These are phyloP conservation scores for Lethrus apterus DNA, from an alignment of 1,140 invertebrate species.

Conservation along the genomic window DNA sequence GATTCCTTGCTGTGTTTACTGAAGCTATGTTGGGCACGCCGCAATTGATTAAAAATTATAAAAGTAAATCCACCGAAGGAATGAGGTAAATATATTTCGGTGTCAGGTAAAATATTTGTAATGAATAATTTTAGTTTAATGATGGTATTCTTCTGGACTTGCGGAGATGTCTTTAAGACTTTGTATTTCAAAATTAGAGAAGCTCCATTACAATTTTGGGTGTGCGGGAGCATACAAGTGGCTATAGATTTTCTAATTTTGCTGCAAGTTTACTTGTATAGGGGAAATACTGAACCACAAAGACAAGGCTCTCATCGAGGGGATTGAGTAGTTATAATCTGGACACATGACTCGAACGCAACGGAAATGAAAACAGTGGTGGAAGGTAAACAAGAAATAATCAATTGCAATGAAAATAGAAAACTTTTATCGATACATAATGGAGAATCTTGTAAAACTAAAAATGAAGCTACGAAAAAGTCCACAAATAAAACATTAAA, in stretches of 20 bases:
- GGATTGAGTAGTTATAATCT: slow-evolving; percentile 49
- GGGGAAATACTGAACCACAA: slow-evolving; percentile 52
- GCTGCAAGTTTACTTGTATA: slow-evolving; percentile 56
- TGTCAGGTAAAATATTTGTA: slow-evolving; percentile 1
- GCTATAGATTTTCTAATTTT: slow-evolving; percentile 46
- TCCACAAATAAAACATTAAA: too few relatives aligned
- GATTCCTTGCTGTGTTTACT: slow-evolving; percentile 89
- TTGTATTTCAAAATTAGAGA: slow-evolving; percentile 86
- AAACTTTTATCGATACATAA: slow-evolving; percentile 1
- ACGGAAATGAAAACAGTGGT: slow-evolving; percentile 17
- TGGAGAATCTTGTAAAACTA: too few relatives aligned
- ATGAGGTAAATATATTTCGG: slow-evolving; percentile 72
- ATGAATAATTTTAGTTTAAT: slow-evolving; percentile 50
- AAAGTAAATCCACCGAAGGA: slow-evolving; percentile 86
- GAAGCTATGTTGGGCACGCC: slow-evolving; percentile 95
- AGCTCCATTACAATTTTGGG: slow-evolving; percentile 90
- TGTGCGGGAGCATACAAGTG: slow-evolving; percentile 92
- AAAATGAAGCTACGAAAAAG: too few relatives aligned
- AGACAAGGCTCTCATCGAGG: slow-evolving; percentile 47
- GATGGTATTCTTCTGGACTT: slow-evolving; percentile 97
- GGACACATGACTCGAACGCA: slow-evolving; percentile 34
- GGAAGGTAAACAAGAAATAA: slow-evolving; percentile 12
- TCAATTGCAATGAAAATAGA: neutral
- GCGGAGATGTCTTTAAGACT: slow-evolving; percentile 94
- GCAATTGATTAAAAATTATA: slow-evolving; percentile 83